Conservation (phyloP, 2,797 vertebrate genomes). For the Pseudochirops cupreus region DNA sequence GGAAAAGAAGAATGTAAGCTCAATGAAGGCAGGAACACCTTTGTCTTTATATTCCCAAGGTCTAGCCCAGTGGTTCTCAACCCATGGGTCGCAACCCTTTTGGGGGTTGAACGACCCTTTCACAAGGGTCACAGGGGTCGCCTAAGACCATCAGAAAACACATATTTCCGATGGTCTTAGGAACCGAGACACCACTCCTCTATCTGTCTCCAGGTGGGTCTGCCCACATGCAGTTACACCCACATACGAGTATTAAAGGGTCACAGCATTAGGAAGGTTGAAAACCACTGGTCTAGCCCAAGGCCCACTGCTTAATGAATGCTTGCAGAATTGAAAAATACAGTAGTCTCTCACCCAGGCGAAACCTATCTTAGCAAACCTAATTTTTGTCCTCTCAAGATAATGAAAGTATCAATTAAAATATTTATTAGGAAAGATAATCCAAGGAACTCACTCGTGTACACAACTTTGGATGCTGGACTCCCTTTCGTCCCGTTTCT, state of each 20-base stretch:
- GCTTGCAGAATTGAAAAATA: not conserved
- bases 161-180: too few relatives aligned
- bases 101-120: too few relatives aligned
- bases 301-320: not conserved
- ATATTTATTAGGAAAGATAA: not conserved
- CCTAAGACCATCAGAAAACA: too few relatives aligned
- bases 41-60: not conserved
- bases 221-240: too few relatives aligned
- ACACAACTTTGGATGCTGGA: not conserved
- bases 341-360: not conserved
- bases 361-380: not conserved
- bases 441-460: slow-evolving; percentile 56
- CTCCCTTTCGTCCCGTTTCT: not conserved
- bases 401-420: not conserved
- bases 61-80: too few relatives aligned
- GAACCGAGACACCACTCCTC: too few relatives aligned
- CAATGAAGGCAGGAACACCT: not conserved
- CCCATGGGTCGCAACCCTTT: too few relatives aligned
- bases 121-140: too few relatives aligned
- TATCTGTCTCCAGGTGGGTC: too few relatives aligned
- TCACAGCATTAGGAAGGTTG: too few relatives aligned
- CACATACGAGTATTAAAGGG: too few relatives aligned
- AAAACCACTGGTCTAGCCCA: too few relatives aligned
- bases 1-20: not conserved
- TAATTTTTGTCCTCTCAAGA: not conserved